Base-by-base conservation (phyloP, 2,888 invertebrate genomes). In the Cremastinae sp. region DNA sequence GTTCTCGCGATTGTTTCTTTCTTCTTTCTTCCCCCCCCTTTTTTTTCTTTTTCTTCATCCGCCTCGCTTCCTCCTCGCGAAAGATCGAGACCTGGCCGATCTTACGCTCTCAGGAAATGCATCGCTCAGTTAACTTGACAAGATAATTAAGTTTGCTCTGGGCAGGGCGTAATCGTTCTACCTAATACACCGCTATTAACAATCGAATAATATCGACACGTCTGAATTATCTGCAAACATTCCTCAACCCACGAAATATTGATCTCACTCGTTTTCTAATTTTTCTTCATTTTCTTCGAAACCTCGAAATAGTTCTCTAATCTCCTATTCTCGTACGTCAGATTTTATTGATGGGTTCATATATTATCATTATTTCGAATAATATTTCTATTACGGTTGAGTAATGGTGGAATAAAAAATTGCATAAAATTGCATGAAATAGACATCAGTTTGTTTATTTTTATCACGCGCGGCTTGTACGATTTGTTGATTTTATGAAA, bases 131-230 rank as follows among this genome's bases (percentile, higher is more conserved):
- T 10, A 12, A 71, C 22, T 61, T 58, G 75, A 72, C 72, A 72
- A 64, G 75, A 75, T 71, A 75, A 72, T 75, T 62, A 55, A 62
- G 72, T 72, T 68, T 75, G 41, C 73, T 69, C 41, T 58, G 51
- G 73, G 59, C 47, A 73, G 22, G 69, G 56, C 69, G 49, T 20
- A 39, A 73, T 65, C 56, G 45, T 47, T 39, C 58, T 45, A 45
- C 20, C 22, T 47, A 51, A 75, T 66, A 9, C n/a, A 9, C 53
- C 2, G 16, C 22, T 10, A 65, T 53, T 28, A n/a, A 20, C 18
- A 39, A 35, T 45, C 8, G 22, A 68, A 68, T 16, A 58, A 56
- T 62, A 68, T 62, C 28, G 53, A 10, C 18, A 58, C 3, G 22
- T 16, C 35, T 9, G 28, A 16, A 51, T 8, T 22, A 9, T 35